phyloP scores from a whole-genome alignment of 2,113 vertebrate genomes.

The Microcebus murinus region DNA sequence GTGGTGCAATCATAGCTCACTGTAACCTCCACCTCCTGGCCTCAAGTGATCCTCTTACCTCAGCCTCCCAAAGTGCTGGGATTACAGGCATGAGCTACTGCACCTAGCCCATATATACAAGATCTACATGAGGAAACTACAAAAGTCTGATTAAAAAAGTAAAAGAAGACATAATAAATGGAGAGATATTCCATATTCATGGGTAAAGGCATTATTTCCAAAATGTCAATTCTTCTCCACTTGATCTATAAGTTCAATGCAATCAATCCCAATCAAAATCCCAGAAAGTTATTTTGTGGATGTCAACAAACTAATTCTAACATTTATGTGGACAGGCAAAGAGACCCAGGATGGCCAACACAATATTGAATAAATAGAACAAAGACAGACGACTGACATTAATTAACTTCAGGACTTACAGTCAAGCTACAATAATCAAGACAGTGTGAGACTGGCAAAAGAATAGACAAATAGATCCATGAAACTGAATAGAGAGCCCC shows the following conservation, averaged over 20 bases:
- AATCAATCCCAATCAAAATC: not conserved
- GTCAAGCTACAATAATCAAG: not conserved
- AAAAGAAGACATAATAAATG: not conserved
- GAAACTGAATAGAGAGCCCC: not conserved
- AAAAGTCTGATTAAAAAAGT: not conserved
- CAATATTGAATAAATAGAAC: not conserved
- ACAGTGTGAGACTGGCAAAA: not conserved
- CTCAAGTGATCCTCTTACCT: too few species aligned
- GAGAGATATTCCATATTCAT: not conserved
- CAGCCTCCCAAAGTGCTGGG: too few species aligned
- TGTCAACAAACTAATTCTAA: not conserved
- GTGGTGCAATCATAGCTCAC: too few species aligned
- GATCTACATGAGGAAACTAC: not conserved
- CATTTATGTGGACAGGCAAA: not conserved
- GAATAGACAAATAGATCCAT: not conserved
- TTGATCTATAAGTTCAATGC: not conserved
- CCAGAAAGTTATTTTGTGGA: not conserved
- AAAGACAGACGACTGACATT: not conserved
- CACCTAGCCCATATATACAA: not conserved
- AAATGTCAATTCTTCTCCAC: not conserved
- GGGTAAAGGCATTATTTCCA: not conserved
- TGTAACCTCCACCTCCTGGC: too few species aligned
- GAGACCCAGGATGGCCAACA: not conserved
- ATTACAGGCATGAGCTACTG: too few species aligned
- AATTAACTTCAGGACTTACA: not conserved